Evolutionary conservation across 2,888 invertebrate species (phyloP).

Genomic region (Lasioglossum leucozonium): DNA sequence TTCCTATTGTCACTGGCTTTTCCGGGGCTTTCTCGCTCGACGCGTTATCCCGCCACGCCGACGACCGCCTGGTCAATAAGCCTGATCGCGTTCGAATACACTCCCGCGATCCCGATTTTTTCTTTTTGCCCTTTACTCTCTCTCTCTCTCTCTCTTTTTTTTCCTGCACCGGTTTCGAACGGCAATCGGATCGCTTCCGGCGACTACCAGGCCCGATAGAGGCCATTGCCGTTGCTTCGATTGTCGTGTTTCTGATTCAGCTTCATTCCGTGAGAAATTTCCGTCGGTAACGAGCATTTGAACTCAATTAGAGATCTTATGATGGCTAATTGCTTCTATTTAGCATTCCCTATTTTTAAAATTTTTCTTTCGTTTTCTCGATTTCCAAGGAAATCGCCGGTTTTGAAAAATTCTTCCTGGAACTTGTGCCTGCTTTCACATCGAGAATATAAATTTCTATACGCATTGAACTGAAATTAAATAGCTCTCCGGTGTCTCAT

Average conservation of each 20-base stretch:
- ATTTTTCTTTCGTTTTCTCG: no score
- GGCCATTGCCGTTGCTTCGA: not conserved
- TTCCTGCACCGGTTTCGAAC: not conserved
- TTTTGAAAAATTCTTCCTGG: no score
- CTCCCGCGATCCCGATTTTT: constrained; percentile 13
- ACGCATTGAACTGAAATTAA: no score
- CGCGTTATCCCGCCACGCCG: constrained; percentile 23
- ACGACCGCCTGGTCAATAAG: constrained; percentile 33
- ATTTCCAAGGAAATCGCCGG: no score
- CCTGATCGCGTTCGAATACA: constrained; percentile 51
- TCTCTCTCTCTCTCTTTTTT: no score
- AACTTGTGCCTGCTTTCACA: no score
- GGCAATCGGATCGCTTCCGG: constrained; percentile 6
- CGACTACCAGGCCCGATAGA: not conserved
- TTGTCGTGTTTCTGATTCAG: not conserved
- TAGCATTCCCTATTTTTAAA: no score
- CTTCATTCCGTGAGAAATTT: not conserved
- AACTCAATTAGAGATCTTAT: no score
- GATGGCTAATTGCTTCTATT: no score
- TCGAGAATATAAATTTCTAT: no score
- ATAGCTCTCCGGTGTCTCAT: no score
- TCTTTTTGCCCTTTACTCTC: not conserved
- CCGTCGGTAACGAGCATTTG: no score
- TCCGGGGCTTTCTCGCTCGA: constrained; percentile 30
- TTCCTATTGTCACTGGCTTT: constrained; percentile 63